These are phyloP conservation scores for Linnaemya vulpina DNA, from an alignment of 2,888 invertebrate species.

Conservation along the genomic window DNA sequence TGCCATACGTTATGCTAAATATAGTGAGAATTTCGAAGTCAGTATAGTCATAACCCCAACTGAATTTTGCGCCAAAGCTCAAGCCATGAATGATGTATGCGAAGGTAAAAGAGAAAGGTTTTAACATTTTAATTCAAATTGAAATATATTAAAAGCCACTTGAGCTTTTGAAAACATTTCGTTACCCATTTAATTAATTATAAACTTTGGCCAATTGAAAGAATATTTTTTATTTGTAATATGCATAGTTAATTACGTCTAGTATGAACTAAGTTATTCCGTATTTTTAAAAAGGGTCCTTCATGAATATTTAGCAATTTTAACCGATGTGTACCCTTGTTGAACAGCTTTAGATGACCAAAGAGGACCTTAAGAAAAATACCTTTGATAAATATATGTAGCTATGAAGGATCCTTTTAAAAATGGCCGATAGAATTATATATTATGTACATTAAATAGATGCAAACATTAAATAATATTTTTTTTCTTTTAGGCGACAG, in stretches of 20 bases:
- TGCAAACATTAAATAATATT: background rate
- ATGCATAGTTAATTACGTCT: too few species aligned
- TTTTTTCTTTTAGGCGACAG: conserved; percentile 84
- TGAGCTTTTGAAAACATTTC: background rate
- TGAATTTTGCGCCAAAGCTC: conserved; percentile 82
- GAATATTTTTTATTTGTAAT: too few species aligned
- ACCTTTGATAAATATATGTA: too few species aligned
- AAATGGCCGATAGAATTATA: too few species aligned
- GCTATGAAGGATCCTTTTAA: too few species aligned
- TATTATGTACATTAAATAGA: too few species aligned
- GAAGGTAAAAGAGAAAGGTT: conserved; percentile 75
- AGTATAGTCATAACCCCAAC: conserved; percentile 82
- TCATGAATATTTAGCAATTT: too few species aligned
- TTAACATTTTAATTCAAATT: background rate
- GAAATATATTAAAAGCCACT: background rate
- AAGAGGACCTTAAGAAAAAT: too few species aligned
- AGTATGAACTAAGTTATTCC: too few species aligned
- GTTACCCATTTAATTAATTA: background rate
- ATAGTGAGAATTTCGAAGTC: conserved; percentile 82
- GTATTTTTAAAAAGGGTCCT: too few species aligned
- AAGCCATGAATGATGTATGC: conserved; percentile 82
- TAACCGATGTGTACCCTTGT: too few species aligned
- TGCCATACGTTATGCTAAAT: conserved; percentile 81
- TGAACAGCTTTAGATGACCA: too few species aligned
- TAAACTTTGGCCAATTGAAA: background rate